Evolutionary conservation across 1,140 invertebrate species (phyloP).

Genomic region (Ceratina calcarata): DNA sequence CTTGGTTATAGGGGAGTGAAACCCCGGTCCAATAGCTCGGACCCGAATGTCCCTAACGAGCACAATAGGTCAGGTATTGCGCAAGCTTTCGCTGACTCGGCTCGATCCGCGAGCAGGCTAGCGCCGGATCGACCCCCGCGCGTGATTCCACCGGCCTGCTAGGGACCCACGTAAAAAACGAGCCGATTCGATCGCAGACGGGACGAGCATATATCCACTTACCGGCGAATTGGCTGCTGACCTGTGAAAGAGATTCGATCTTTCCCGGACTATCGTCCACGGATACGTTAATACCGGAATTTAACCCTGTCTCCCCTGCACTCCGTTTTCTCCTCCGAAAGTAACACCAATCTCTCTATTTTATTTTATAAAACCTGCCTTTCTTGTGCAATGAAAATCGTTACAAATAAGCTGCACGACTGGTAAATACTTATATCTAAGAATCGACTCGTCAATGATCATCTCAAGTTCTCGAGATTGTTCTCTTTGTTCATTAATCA

Average conservation of each 20-base stretch:
- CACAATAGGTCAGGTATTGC: conserved; percentile 69
- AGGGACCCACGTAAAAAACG: neutral
- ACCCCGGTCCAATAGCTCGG: conserved; percentile 55
- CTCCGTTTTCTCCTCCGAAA: neutral
- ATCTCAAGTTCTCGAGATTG: conserved; percentile 13
- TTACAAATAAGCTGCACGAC: no score
- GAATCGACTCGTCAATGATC: no score
- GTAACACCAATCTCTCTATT: neutral
- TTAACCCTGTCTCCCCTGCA: conserved; percentile 7
- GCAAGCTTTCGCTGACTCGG: conserved; percentile 67
- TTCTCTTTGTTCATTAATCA: conserved; percentile 30
- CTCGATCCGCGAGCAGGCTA: conserved; percentile 30
- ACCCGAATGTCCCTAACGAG: conserved; percentile 66
- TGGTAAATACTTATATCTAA: no score
- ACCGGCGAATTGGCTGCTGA: conserved; percentile 50
- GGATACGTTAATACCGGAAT: conserved; percentile 45
- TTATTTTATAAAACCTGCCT: neutral
- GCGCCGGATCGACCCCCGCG: conserved; percentile 32
- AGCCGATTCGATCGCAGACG: conserved; percentile 42
- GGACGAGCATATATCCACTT: conserved; percentile 47
- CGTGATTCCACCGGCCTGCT: conserved; percentile 25
- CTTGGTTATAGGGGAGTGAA: conserved; percentile 17
- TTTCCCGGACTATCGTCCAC: conserved; percentile 7
- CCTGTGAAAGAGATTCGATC: conserved; percentile 52
- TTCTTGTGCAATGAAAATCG: no score